Base-by-base conservation (phyloP, 37 sponge, comb jelly and placozoan species). In the Halichondria panicea region DNA sequence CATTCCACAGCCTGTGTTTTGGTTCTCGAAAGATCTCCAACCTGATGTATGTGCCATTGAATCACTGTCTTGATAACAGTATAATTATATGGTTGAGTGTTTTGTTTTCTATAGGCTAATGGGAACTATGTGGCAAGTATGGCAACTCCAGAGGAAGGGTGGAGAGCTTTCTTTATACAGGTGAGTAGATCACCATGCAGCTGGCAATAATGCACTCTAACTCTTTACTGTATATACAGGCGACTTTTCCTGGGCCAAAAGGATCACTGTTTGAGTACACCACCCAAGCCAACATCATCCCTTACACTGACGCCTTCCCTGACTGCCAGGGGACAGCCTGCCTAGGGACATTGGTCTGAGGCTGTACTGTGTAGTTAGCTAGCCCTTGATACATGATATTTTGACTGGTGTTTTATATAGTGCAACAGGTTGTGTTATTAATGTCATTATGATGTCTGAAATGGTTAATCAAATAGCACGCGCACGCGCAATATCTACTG, bases 281-380 rank as follows among this genome's bases (percentile, higher is more conserved):
- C 30, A 92, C 96, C 54, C 92, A 95, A 54, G 93, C 89, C 11
- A 92, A 95, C 71, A 95, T 95, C 21, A 70, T 95, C 1, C 96
- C 96, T 36, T 61, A 81, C 61, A 86, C 78, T 2, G 92, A 86
- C 60, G 89, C 92, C n/a, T 95, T 79, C 53, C 81, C 89, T 25
- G 92, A 92, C 28, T 95, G 96, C 70, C 81, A 82, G 71, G 96
- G 96, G 25, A 31, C 28, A 8, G 84, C 68, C 5, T 95, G 96
- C 55, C 35, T 35, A 9, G 96, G 96, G 28, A 75, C 56, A 21
- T 48, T 75, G 43, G 75, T 75, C 22, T 75, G 36, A 71, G n/a
- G n/a, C n/a, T n/a, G n/a, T n/a, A n/a, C n/a, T n/a, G n/a, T n/a
- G n/a, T n/a, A n/a, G n/a, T n/a, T n/a, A n/a, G n/a, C n/a, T n/a